Evolutionary conservation across 2,113 vertebrate genomes (phyloP), one percentile per base, ranked within the genome.

Genomic region (Ceyx melanurus): DNA sequence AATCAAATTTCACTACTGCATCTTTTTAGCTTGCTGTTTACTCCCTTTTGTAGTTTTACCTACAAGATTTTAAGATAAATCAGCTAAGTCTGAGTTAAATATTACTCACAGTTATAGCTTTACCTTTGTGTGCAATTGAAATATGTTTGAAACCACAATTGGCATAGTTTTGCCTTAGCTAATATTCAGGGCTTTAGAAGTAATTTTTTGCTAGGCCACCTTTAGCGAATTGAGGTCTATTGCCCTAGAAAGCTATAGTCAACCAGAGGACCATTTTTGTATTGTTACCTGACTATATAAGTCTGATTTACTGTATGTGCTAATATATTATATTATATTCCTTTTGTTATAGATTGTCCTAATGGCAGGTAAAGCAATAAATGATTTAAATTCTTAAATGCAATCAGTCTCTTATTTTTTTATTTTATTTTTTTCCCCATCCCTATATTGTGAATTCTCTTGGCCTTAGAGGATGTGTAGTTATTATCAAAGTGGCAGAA

Each of bases 321-420:
- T 98, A 97, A 98, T 97, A 98, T 97, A 94, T 88, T 93, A 73
- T 96, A 97, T 96, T 97, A 97, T 99, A 97, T 98, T 99, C 97
- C 97, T 99, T 99, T 98, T 99, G 98, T 98, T 99, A 98, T 98
- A 98, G 98, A 98, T 98, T 99, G 98, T 99, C 98, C 98, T 98
- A 98, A 98, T 97, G 97, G 98, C 98, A 99, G 98, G 98, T 99
- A 98, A 98, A 99, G 98, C 98, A 99, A 99, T 99, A 99, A 99
- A 99, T 97, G 98, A 98, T 98, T 97, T 97, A 97, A 98, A 98
- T 98, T 98, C 97, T 98, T 98, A 97, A 97, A 96, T 67, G 95
- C 89, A 96, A 96, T 96, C 93, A 31, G 97, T 93, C 95, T 96
- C 80, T 71, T 64, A 53, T 70, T 95, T 93, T 31, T 35, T 3